Percentiles rank a stretch among this genome's conserved stretches.
Evolutionary conservation across 2,113 vertebrate species (phyloP).

Genomic region (Rhabdornis inornatus): DNA sequence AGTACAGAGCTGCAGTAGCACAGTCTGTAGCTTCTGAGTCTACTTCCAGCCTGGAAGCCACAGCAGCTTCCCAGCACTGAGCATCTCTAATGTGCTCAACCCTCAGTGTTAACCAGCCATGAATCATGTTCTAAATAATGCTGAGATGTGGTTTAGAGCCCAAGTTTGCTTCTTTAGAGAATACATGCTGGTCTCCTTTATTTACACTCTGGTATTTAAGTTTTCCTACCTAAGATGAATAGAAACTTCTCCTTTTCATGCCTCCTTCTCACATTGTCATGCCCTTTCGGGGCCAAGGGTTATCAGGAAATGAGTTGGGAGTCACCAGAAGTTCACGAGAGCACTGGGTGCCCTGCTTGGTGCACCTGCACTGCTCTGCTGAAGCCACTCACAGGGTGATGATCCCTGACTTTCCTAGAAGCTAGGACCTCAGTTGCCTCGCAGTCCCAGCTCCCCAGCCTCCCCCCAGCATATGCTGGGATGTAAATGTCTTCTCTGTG

Average conservation of each 20-base stretch:
- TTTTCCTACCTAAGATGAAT: not conserved
- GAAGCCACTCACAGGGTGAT: accelerated
- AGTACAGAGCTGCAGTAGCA: not conserved
- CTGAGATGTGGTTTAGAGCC: not conserved
- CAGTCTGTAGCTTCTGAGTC: not conserved
- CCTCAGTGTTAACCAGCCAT: not conserved
- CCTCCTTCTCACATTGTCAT: not conserved
- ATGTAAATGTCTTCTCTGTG: not conserved
- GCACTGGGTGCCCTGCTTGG: not conserved
- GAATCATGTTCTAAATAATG: not conserved
- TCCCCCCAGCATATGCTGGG: not conserved
- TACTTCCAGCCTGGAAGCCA: not conserved
- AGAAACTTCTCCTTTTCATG: not conserved
- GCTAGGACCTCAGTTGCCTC: not conserved
- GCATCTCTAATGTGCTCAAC: not conserved
- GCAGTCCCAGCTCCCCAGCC: not conserved
- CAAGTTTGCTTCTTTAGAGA: not conserved
- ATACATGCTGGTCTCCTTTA: not conserved
- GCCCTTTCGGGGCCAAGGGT: not conserved
- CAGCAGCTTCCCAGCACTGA: not conserved
- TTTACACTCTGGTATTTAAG: not conserved
- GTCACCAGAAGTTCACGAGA: not conserved
- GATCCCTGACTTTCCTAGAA: not conserved
- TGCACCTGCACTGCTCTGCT: not conserved
- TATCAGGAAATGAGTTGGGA: not conserved